Evolutionary conservation across 2,797 vertebrate genomes (phyloP).

Genomic region (Rhinichthys osculus): DNA sequence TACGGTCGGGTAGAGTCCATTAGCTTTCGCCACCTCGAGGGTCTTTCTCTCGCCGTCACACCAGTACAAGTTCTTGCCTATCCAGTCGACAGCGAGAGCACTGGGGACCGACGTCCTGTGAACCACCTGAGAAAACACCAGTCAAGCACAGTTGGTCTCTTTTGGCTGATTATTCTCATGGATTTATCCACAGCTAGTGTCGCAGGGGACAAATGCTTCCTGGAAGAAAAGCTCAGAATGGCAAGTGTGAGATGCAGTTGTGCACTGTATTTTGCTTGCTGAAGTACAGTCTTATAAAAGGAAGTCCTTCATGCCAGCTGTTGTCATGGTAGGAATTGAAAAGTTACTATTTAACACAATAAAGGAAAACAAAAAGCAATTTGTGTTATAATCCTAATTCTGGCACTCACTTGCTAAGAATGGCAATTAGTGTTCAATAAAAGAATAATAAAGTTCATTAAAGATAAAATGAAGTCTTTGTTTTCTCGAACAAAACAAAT

Average conservation of each 20-base stretch:
- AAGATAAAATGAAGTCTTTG: not conserved
- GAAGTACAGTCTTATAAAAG: not conserved
- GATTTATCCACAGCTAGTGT: not conserved
- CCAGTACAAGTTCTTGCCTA: constrained; percentile 91
- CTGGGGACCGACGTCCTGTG: constrained; percentile 86
- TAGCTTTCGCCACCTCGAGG: constrained; percentile 89
- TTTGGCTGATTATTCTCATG: not conserved
- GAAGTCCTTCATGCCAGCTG: not conserved
- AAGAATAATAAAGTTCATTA: too few relatives aligned
- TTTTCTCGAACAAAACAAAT: not conserved
- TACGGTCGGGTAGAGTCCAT: constrained; percentile 84
- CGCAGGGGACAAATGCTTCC: not conserved
- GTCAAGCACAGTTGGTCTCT: constrained; percentile 21
- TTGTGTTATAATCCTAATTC: not conserved
- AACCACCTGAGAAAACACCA: constrained; percentile 76
- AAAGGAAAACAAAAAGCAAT: not conserved
- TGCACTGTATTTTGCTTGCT: not conserved
- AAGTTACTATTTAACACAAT: not conserved
- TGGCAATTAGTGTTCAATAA: too few relatives aligned
- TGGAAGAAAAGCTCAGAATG: not conserved
- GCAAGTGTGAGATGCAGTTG: not conserved
- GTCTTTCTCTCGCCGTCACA: constrained; percentile 86
- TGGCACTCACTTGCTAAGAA: not conserved
- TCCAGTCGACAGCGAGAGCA: constrained; percentile 86
- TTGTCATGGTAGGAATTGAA: not conserved